Base-by-base conservation (phyloP, 2,888 invertebrate genomes). In the Pammene fasciana region DNA sequence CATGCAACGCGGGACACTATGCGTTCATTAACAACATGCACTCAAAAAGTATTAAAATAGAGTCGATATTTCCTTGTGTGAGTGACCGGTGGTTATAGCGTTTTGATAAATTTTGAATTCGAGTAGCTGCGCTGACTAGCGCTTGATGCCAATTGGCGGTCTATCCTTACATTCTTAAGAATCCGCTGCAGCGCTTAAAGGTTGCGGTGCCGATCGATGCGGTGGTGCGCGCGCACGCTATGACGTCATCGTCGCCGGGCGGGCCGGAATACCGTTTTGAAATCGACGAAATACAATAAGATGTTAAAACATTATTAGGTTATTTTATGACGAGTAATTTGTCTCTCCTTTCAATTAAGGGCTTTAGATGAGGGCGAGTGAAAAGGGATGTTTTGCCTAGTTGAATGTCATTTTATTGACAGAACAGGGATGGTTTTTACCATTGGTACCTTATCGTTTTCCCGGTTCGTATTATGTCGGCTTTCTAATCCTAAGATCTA, bases 211-310 rank as follows among this genome's bases (percentile, higher is more conserved):
- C 82, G 87, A 92, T 92, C 92, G 90, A 92, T 92, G 84, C 77
- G 79, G 71, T 66, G 73, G 68, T 90, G 92, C 92, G 92, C 91
- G 92, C 92, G 91, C 90, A 82, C 77, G 67, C 59, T 64, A 77
- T 91, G 92, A 92, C 91, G 92, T 92, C 91, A 92, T 79, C 80
- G 82, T 79, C 82, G 83, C 82, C 86, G 84, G 83, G 85, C 84
- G 83, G 86, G 82, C 86, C 84, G 79, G 77, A 72, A 81, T 81
- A 80, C 80, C 75, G 80, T 83, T 86, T 83, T 82, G 78, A 84
- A 85, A 79, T 76, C 78, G 79, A 75, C 74, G 67, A 68, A 60
- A 70, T 70, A 61, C 70, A 67, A 70, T 67, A 62, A 59, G 70
- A 62, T 57, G 61, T 70, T 62, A 50, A 61, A 70, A 55, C 66